Base-by-base conservation (phyloP, 2,113 vertebrate species). In the Protomyctophum bolini region DNA sequence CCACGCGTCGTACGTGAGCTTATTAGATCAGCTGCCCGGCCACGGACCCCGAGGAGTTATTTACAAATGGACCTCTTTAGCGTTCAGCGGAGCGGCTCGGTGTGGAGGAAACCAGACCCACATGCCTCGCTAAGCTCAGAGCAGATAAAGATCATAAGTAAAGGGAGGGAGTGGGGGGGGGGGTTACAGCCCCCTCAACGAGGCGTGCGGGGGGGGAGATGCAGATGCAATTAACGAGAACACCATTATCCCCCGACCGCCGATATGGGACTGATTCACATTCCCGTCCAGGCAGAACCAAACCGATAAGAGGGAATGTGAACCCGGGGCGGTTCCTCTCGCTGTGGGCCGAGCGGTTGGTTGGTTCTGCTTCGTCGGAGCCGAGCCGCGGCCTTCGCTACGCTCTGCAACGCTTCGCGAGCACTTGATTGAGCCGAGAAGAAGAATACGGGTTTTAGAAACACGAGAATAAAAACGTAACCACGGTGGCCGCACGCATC, bases 71-170 rank as follows among this genome's bases (percentile, higher is more conserved):
- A 50, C 68, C 21, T 61, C 3, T 54, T 70, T 62, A 76, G 70
- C 47, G 54, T 21, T 61, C 65, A 50, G 66, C 1, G 8, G 45
- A 61, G 64, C 68, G 58, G 12, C 66, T 10, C 21, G 41, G 69
- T 21, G 1, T 21, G 21, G 21, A 63, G 55, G 63, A 81, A 88
- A 88, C 73, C 9, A 70, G 75, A 81, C 70, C 80, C 77, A 73
- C 72, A 50, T 77, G 84, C 66, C 68, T 86, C 81, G 63, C 80
- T 83, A 83, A 87, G 85, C 78, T 84, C 85, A 85, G 58, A 21
- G 21, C 64, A 81, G 89, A 91, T 89, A 89, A 66, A 47, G 82
- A 89, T 89, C 86, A 72, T 57, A 80, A 75, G 62, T 7, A 58
- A 84, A 81, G 21, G 21, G 21, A 21, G 21, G 21, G 21, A 21